Conservation (phyloP, 2,888 invertebrate genomes). For the Brassicogethes aeneus region DNA sequence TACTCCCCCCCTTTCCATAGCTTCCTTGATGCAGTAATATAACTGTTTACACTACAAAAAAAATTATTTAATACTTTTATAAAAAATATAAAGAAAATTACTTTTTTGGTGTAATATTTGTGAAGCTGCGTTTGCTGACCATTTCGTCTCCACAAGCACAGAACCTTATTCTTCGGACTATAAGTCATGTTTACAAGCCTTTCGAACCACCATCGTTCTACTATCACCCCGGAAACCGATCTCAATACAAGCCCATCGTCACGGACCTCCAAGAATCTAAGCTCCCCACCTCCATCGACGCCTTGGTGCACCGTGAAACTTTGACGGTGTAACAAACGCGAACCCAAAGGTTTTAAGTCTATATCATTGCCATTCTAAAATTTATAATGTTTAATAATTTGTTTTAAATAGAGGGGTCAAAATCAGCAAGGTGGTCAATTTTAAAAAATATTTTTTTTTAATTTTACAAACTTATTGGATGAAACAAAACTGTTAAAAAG, state of each 20-base stretch:
- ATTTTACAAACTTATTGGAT: too few relatives aligned
- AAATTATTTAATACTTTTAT: slow-evolving; percentile 1
- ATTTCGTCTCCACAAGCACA: slow-evolving; percentile 94
- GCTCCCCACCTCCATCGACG: slow-evolving; percentile 81
- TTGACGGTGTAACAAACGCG: slow-evolving; percentile 90
- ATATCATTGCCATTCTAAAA: slow-evolving; percentile 93
- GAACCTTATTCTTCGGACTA: slow-evolving; percentile 94
- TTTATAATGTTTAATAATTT: too few relatives aligned
- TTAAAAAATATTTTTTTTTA: too few relatives aligned
- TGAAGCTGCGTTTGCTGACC: slow-evolving; percentile 92
- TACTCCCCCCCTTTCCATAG: slow-evolving; percentile 89
- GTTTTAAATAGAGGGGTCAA: too few relatives aligned
- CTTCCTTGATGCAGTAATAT: slow-evolving; percentile 97
- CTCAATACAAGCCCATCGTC: slow-evolving; percentile 89
- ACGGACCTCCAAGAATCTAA: slow-evolving; percentile 87
- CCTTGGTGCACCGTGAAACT: slow-evolving; percentile 98
- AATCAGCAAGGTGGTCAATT: too few relatives aligned
- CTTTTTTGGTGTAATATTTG: slow-evolving; percentile 98
- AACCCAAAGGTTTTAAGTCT: slow-evolving; percentile 91
- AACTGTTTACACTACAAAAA: slow-evolving; percentile 85
- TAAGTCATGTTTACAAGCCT: slow-evolving; percentile 98
- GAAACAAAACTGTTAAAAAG: too few relatives aligned
- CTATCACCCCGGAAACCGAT: slow-evolving; percentile 76
- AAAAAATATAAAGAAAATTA: slow-evolving; percentile 34
- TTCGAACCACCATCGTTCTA: slow-evolving; percentile 99